Percentiles rank a stretch among this genome's conserved stretches.
Conservation (phyloP, 2,888 invertebrate genomes). For the Gari tellinella region DNA sequence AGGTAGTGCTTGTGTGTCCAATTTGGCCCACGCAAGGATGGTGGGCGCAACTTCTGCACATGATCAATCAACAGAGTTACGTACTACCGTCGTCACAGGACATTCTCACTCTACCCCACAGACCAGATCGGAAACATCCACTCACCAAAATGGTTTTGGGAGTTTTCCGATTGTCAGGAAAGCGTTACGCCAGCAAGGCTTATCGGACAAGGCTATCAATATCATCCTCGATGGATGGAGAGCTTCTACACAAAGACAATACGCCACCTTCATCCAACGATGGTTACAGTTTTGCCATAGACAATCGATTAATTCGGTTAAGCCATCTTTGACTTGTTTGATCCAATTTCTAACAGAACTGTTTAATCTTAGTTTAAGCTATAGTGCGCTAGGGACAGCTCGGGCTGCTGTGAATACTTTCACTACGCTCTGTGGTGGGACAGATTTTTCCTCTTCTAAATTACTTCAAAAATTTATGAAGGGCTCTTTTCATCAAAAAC, state of each 20-base stretch:
- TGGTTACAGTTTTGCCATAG: constrained; percentile 18
- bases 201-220: not conserved
- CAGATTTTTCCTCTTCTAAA: no score
- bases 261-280: constrained; percentile 4
- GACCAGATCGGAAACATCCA: no score
- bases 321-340: constrained; percentile 3
- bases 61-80: not conserved
- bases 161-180: constrained; percentile 32
- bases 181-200: constrained; percentile 4
- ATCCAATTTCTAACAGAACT: constrained; percentile 19
- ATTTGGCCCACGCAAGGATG: constrained; percentile 30
- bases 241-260: constrained; percentile 12
- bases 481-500: not conserved
- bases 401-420: no score
- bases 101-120: constrained; percentile 18
- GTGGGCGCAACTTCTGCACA: constrained; percentile 14
- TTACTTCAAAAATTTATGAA: no score
- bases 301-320: constrained; percentile 5
- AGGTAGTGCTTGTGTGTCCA: constrained; percentile 22
- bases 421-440: constrained; percentile 15
- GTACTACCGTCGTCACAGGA: constrained; percentile 11
- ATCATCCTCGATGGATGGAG: constrained; percentile 25
- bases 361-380: constrained; percentile 2
- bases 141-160: constrained; percentile 11
- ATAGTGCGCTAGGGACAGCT: constrained; percentile 22